phyloP scores from a whole-genome alignment of 2,113 vertebrate genomes.

The Laterallus jamaicensis region DNA sequence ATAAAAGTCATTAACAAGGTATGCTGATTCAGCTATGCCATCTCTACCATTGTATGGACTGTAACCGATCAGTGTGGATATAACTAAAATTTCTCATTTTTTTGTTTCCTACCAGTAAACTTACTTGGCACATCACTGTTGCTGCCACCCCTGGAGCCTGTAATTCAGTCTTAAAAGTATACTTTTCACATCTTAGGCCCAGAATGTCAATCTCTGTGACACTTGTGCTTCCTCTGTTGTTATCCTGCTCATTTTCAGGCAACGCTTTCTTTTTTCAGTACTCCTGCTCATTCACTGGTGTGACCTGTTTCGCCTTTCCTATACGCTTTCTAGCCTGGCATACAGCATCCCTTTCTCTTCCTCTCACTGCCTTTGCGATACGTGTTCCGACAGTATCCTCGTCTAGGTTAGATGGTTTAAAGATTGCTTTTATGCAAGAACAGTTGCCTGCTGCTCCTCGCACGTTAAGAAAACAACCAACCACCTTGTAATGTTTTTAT shows the following conservation, averaged over 20 bases:
- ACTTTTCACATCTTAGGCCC: not conserved
- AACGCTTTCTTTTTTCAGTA: not conserved
- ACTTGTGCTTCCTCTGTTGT: not conserved
- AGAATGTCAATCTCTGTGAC: not conserved
- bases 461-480: rapidly evolving
- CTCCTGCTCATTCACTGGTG: not conserved
- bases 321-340: too few relatives aligned
- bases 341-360: not conserved
- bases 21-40: not conserved
- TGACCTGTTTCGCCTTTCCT: not conserved
- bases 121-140: not conserved
- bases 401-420: not conserved
- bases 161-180: not conserved
- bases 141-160: not conserved
- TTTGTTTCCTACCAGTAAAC: not conserved
- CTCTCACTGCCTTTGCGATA: not conserved
- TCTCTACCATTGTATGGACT: not conserved
- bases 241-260: not conserved
- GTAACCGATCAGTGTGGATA: rapidly evolving
- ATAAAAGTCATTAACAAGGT: not conserved
- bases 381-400: not conserved
- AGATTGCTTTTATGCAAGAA: not conserved
- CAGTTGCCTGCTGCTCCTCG: not conserved
- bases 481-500: rapidly evolving
- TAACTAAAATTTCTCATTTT: not conserved